Percentiles rank a stretch among this genome's conserved stretches.
These are phyloP conservation scores for Grantiella picta DNA, from an alignment of 2,113 vertebrate species.

Conservation along the genomic window DNA sequence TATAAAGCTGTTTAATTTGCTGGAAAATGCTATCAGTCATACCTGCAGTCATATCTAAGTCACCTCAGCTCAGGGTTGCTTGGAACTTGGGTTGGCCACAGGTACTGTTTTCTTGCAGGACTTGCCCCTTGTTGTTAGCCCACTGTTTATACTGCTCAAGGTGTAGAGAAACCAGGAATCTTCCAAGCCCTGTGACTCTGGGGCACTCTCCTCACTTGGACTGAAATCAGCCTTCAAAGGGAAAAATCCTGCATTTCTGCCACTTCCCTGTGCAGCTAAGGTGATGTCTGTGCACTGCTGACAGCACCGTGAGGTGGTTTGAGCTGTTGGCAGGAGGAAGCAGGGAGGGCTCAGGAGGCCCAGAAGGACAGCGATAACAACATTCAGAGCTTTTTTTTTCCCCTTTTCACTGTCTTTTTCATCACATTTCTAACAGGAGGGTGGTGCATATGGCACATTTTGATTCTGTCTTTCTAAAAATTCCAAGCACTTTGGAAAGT, in stretches of 20 bases:
- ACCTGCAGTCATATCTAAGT: neutral
- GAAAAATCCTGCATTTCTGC: neutral
- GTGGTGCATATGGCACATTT: constrained; percentile 46
- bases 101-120: neutral
- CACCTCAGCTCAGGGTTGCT: neutral
- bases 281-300: neutral
- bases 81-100: neutral
- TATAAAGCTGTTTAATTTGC: neutral
- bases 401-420: constrained; percentile 15
- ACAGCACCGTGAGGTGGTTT: neutral
- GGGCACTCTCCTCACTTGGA: neutral
- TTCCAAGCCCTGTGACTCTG: neutral
- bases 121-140: neutral
- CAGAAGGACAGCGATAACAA: constrained; percentile 37
- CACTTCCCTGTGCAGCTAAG: neutral
- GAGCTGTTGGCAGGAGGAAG: constrained; percentile 29
- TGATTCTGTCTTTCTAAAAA: constrained; percentile 37
- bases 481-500: neutral
- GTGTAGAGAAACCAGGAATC: neutral
- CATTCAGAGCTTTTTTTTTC: neutral
- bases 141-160: fast-evolving
- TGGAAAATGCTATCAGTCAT: neutral
- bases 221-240: neutral
- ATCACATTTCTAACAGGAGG: constrained; percentile 39
- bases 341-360: constrained; percentile 27